phyloP scores from a whole-genome alignment of 2,888 invertebrate genomes.

The Diarsia brunnea region DNA sequence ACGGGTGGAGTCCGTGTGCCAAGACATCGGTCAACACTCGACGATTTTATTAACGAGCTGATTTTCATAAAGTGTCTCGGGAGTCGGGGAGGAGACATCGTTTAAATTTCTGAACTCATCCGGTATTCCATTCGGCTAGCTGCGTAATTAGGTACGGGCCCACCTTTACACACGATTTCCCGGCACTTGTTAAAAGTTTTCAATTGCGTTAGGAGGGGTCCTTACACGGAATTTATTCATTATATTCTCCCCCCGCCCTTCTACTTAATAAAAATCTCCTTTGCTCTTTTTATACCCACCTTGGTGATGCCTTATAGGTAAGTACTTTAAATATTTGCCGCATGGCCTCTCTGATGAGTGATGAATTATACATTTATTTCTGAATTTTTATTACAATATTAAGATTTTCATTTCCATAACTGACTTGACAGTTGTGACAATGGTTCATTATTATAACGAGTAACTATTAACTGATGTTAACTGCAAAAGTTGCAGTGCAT shows the following conservation, averaged over 20 bases:
- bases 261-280: slow-evolving; percentile 88
- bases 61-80: slow-evolving; percentile 81
- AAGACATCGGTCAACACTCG: slow-evolving; percentile 78
- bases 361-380: slow-evolving; percentile 87
- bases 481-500: not conserved
- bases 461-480: slow-evolving; percentile 30
- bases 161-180: slow-evolving; percentile 90
- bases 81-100: slow-evolving; percentile 67
- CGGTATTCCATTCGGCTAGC: slow-evolving; percentile 83
- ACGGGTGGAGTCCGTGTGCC: slow-evolving; percentile 53
- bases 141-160: slow-evolving; percentile 86
- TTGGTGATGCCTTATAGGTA: slow-evolving; percentile 81
- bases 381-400: slow-evolving; percentile 81
- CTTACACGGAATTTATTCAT: slow-evolving; percentile 90
- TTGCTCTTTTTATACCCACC: slow-evolving; percentile 85
- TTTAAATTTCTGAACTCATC: slow-evolving; percentile 88
- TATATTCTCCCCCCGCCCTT: slow-evolving; percentile 84
- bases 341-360: slow-evolving; percentile 85
- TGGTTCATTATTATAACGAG: slow-evolving; percentile 51
- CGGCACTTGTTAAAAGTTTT: slow-evolving; percentile 91
- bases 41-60: slow-evolving; percentile 83
- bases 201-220: slow-evolving; percentile 89
- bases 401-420: slow-evolving; percentile 69
- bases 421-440: slow-evolving; percentile 68
- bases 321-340: slow-evolving; percentile 89